These are phyloP conservation scores for Albula goreensis DNA, from an alignment of 2,113 vertebrate species.

Conservation along the genomic window DNA sequence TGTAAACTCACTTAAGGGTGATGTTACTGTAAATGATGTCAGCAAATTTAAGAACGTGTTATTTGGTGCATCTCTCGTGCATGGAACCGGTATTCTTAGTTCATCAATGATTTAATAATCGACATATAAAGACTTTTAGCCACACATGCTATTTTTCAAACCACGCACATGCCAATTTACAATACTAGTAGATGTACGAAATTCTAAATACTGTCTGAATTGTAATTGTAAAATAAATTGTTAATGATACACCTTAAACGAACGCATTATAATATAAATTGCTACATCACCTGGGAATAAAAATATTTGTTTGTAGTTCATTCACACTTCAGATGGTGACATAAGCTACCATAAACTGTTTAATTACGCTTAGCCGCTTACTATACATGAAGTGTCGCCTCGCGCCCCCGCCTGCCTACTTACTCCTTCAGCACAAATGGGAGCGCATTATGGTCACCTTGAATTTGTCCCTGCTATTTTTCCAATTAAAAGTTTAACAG, in stretches of 20 bases:
- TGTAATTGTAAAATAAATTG: not conserved
- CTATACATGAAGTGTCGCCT: conserved; percentile 6
- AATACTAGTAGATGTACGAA: not conserved
- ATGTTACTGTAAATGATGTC: too few relatives aligned
- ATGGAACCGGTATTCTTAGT: too few relatives aligned
- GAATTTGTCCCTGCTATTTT: conserved; percentile 91
- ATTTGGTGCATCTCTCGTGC: too few relatives aligned
- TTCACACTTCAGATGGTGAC: conserved; percentile 7
- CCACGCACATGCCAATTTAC: too few relatives aligned
- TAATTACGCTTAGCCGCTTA: conserved; percentile 1
- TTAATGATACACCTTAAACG: not conserved
- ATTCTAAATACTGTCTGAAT: not conserved
- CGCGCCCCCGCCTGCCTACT: not conserved
- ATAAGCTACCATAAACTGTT: conserved; percentile 11
- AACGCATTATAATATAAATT: not conserved
- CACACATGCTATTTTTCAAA: too few relatives aligned
- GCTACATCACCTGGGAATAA: not conserved
- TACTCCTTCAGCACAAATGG: conserved; percentile 3
- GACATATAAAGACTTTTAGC: too few relatives aligned
- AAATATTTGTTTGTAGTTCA: conserved; percentile 6
- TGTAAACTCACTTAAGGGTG: too few relatives aligned
- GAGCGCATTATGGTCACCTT: conserved; percentile 78
- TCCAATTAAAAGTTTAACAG: conserved; percentile 99
- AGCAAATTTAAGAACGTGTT: too few relatives aligned
- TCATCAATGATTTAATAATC: too few relatives aligned